Evolutionary conservation across 53 echinoderm and acorn worm genomes (phyloP), one percentile per base, ranked within the genome.

Genomic region (Temnopleurus reevesii): DNA sequence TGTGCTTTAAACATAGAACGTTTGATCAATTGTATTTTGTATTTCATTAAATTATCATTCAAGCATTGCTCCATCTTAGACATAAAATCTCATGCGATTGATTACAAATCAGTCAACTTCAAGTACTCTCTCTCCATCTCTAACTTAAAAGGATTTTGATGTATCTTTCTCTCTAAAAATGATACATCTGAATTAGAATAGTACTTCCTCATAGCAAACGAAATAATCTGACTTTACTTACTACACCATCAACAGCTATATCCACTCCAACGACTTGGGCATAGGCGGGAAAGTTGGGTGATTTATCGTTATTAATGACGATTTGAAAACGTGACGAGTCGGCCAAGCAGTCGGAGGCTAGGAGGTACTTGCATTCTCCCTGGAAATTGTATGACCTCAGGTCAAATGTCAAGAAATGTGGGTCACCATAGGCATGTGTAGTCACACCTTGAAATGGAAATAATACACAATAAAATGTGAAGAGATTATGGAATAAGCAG

Each of bases 361-460:
- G 34, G 80, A 91, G 55, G 85, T 93, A 95, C 53, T 95, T 89
- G 24, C 95, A 95, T 33, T 79, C 36, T 30, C 95, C 95, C 43
- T 90, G 89, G 54, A 86, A 90, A 60, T 92, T 77, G 76, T 89
- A 95, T 19, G 81, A 47, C 36, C 92, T 90, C 10, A 81, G 89
- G 81, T 95, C 95, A 63, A 92, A 93, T 19, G 95, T 84, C 59
- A 65, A 61, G 81, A 91, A 92, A 53, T 92, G 93, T 18, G 95
- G 95, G 82, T 95, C 93, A 36, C 95, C 95, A 43, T 51, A 80
- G 61, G 51, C 91, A 76, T 89, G 77, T 30, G 58, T 41, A 53
- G 89, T 55, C 23, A 27, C 89, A 49, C 61, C 61, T 61, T 30
- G 61, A 10, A 12, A 27, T 59, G 27, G n/a, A n/a, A n/a, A 59